Conservation (phyloP, 2,113 vertebrate species). For the Megaptera novaeangliae region DNA sequence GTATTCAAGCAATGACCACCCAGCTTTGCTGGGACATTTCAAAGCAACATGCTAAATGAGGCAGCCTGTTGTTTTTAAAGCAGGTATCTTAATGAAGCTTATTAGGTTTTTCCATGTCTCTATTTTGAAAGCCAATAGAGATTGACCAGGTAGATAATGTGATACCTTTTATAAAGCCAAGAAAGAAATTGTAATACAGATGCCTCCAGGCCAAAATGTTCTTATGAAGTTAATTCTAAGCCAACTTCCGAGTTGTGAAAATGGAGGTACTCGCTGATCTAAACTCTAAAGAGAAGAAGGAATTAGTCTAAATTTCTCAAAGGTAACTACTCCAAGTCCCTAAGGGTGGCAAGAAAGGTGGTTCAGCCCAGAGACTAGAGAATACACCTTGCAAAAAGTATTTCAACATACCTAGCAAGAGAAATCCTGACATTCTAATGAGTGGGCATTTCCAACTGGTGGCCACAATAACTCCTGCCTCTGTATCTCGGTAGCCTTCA, state of each 20-base stretch:
- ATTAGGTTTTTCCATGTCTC: constrained; percentile 47
- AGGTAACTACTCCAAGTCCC: constrained; percentile 38
- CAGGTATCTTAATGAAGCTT: constrained; percentile 66
- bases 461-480: constrained; percentile 66
- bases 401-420: constrained; percentile 34
- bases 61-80: constrained; percentile 47
- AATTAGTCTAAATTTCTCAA: constrained; percentile 61
- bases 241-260: constrained; percentile 4
- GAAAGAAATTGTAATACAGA: constrained; percentile 45
- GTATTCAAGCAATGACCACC: background rate
- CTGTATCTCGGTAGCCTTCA: constrained; percentile 82
- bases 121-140: constrained; percentile 51
- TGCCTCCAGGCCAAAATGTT: constrained; percentile 44
- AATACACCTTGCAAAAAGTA: constrained; percentile 33
- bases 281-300: background rate
- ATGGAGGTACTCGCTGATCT: background rate
- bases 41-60: constrained; percentile 40
- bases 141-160: constrained; percentile 64
- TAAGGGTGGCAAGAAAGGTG: background rate
- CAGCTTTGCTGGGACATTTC: constrained; percentile 44
- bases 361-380: background rate
- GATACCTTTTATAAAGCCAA: constrained; percentile 65
- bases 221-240: background rate
- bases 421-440: constrained; percentile 67
- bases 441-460: constrained; percentile 64